Percentiles rank a stretch among this genome's conserved stretches.
Conservation (phyloP, 2,113 vertebrate species). For the Zosterops japonicus region DNA sequence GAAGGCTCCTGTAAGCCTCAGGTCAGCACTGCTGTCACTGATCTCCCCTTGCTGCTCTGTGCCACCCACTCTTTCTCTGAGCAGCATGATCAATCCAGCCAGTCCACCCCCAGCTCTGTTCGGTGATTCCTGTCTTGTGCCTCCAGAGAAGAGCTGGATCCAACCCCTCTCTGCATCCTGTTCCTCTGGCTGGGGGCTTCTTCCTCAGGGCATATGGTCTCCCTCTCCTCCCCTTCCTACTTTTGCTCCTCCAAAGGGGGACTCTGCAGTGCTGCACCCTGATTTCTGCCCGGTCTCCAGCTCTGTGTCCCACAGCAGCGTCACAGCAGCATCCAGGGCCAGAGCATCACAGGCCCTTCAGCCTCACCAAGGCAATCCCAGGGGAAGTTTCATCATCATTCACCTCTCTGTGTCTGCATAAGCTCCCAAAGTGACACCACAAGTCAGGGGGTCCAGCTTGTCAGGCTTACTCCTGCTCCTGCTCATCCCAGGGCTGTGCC, state of each 20-base stretch:
- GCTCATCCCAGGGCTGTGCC: neutral
- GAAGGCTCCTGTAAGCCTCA: neutral
- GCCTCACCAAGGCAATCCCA: neutral
- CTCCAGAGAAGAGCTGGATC: neutral
- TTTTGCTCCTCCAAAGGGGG: neutral
- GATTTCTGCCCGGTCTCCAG: neutral
- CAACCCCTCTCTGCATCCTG: neutral
- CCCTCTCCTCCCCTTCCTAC: neutral
- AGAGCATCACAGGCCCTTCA: neutral
- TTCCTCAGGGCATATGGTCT: neutral
- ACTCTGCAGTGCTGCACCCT: neutral
- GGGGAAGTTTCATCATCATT: rapidly evolving
- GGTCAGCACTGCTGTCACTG: neutral
- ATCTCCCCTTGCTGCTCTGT: neutral
- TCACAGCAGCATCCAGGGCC: neutral
- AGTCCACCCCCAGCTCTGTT: conserved; percentile 4
- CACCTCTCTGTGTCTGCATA: neutral
- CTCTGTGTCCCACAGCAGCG: neutral
- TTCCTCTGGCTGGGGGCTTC: neutral
- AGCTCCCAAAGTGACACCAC: neutral
- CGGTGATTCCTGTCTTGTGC: neutral
- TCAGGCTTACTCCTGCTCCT: neutral
- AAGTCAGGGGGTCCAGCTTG: rapidly evolving
- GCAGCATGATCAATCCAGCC: neutral
- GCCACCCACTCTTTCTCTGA: conserved; percentile 20